Base-by-base conservation (phyloP, 2,888 invertebrate species). In the Dysmachus trigonus region DNA sequence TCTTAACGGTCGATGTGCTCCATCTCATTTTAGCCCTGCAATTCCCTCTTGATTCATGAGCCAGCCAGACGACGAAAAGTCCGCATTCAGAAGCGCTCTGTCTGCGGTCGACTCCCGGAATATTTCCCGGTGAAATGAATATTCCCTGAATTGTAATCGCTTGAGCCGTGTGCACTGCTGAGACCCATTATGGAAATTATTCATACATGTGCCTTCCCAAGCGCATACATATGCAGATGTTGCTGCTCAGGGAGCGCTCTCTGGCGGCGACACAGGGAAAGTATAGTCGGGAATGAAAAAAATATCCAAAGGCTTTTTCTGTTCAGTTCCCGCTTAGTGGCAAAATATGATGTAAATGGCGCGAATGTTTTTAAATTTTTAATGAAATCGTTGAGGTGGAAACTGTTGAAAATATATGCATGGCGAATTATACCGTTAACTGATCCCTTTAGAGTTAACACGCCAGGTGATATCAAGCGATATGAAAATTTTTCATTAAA, bases 161-260 rank as follows among this genome's bases (percentile, higher is more conserved):
- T 76, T 76, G 76, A 76, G 38, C 35, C 38, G 38, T 76, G 22
- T 35, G 76, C 38, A 76, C 35, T 38, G 35, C 22, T 2, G 76
- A 76, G 38, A 76, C 38, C 76, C 76, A 76, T 76, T 76, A 76
- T 76, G 76, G 41, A 76, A 76, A 76, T 76, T 76, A 76, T 76
- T 76, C 76, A 76, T 76, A 76, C 38, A 76, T 76, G 76, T 38
- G n/a, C 38, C 15, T 13, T 5, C n/a, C 18, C 33, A 10, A 10
- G 27, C 76, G 10, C 38, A 76, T 41, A 18, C 33, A 76, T 38
- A 76, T 76, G 35, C 22, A 76, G 76, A 76, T 76, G n/a, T 4
- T 35, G 31, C 18, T 22, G 22, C 18, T 15, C 38, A 35, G 38
- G 76, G 18, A 15, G 76, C 31, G 76, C 31, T 18, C 18, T 22